phyloP scores from a whole-genome alignment of 92 coral and sea anemone genomes.

The Zoanthus solanderi region DNA sequence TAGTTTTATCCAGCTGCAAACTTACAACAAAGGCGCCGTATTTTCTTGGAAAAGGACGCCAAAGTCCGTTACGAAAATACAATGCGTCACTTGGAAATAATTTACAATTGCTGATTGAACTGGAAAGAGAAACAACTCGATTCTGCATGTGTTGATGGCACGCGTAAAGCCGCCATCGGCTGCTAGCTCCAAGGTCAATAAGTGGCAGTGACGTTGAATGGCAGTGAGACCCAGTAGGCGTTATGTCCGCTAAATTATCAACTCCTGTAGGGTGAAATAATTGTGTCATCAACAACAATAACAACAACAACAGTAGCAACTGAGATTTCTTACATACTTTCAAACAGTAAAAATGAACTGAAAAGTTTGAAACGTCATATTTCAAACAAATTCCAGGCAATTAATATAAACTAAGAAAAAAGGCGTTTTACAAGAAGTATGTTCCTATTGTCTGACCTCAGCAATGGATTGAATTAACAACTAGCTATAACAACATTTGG shows the following conservation, averaged over 20 bases:
- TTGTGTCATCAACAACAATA: background rate
- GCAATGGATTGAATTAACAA: too few species aligned
- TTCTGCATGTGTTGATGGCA: background rate
- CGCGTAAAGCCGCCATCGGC: background rate
- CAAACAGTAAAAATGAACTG: too few species aligned
- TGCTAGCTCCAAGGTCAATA: background rate
- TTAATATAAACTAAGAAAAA: too few species aligned
- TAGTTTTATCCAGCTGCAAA: background rate
- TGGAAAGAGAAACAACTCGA: background rate
- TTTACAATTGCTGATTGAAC: background rate
- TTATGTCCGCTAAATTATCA: constrained; percentile 6
- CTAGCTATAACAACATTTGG: too few species aligned
- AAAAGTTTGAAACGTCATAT: too few species aligned
- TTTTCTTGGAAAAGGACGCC: background rate
- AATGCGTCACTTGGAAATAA: background rate
- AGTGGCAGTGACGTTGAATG: background rate
- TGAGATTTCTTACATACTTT: background rate
- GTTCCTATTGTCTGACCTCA: too few species aligned
- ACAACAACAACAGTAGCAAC: background rate
- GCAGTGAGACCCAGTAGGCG: background rate
- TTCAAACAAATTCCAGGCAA: too few species aligned
- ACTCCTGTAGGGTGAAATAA: background rate
- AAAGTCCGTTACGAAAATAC: background rate
- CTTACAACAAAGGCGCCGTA: background rate
- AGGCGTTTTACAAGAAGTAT: too few species aligned